These are phyloP conservation scores for Trachops cirrhosus DNA, from an alignment of 2,797 vertebrate genomes.

Conservation along the genomic window DNA sequence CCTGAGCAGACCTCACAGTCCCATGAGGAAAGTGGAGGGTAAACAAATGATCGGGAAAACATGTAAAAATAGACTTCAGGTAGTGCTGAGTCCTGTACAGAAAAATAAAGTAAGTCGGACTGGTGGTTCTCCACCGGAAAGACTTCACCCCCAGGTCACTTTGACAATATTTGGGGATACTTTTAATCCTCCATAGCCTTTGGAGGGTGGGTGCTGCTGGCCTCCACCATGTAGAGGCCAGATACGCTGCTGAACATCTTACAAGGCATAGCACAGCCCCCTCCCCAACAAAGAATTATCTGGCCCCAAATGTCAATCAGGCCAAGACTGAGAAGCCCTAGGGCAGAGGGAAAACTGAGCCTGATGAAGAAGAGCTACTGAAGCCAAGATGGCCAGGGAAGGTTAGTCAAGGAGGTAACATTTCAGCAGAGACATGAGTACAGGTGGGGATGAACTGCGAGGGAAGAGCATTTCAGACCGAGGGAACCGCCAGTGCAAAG, in stretches of 20 bases:
- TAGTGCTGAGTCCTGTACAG: not conserved
- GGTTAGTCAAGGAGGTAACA: too few species aligned
- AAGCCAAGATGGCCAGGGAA: not conserved
- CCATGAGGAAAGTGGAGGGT: too few species aligned
- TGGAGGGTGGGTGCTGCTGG: not conserved
- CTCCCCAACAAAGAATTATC: not conserved
- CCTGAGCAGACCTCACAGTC: not conserved
- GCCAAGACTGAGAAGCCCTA: not conserved
- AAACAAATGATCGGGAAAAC: not conserved
- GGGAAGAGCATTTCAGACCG: not conserved
- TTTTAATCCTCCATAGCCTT: not conserved
- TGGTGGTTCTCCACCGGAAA: not conserved
- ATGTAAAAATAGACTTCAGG: not conserved
- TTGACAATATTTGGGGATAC: not conserved
- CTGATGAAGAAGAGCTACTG: fast-evolving
- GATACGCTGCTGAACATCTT: not conserved
- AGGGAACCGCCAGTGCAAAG: not conserved
- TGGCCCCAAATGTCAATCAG: not conserved
- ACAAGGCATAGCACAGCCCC: not conserved
- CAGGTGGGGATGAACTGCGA: fast-evolving
- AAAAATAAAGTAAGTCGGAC: not conserved
- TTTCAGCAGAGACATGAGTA: not conserved
- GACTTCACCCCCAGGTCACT: not conserved
- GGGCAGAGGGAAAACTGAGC: not conserved
- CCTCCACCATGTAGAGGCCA: not conserved